phyloP scores from a whole-genome alignment of 2,888 invertebrate genomes.

The Pachymerium ferrugineum region DNA sequence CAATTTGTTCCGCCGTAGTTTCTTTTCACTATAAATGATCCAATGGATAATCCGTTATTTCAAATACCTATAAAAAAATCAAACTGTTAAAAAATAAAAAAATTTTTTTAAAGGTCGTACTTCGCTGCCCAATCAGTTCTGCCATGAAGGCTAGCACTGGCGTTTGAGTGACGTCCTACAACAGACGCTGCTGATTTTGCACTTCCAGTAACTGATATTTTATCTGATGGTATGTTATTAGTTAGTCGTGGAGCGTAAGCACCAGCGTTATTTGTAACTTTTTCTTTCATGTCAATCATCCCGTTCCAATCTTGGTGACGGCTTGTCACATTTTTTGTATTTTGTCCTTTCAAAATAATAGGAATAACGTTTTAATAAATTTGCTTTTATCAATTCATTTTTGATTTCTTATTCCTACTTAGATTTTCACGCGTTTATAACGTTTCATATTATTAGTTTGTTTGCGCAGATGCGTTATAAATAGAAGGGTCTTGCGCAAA shows the following conservation, averaged over 20 bases:
- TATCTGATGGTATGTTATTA: slow-evolving; percentile 43
- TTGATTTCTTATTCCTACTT: no score
- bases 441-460: no score
- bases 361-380: background rate
- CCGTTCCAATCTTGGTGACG: slow-evolving; percentile 11
- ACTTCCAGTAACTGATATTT: slow-evolving; percentile 44
- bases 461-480: no score
- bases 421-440: no score
- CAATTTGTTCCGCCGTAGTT: background rate
- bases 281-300: background rate
- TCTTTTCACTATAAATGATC: background rate
- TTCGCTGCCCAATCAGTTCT: slow-evolving; percentile 78
- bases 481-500: no score
- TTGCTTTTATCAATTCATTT: background rate
- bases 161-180: background rate
- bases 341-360: slow-evolving; percentile 17
- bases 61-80: background rate
- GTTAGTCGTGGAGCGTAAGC: background rate
- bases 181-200: slow-evolving; percentile 7
- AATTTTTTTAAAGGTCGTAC: slow-evolving; percentile 48
- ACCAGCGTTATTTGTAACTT: background rate
- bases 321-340: background rate
- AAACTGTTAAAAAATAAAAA: background rate
- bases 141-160: slow-evolving; percentile 51
- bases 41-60: background rate